Evolutionary conservation across 2,888 invertebrate genomes (phyloP), one percentile per base, ranked within the genome.

Genomic region (Yponomeuta plumbellus): DNA sequence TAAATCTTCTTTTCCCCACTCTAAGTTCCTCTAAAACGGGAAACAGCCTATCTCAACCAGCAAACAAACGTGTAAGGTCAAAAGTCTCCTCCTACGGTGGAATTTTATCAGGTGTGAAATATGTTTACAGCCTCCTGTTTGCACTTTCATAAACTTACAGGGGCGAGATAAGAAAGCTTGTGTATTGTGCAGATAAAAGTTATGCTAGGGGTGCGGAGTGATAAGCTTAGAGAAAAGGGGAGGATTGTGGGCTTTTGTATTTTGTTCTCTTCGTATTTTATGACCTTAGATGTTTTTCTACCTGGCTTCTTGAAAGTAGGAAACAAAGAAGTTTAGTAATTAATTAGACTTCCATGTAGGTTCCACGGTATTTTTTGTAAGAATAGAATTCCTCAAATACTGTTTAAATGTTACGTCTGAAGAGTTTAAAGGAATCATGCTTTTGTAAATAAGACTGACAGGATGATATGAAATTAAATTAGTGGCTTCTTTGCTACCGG

Each of bases 71-170:
- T 5, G 17, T 52, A 52, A 52, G 44, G 44, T 52, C 44, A 52
- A 13, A 52, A 52, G 2, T 52, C 44, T 17, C 17, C 17, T 17
- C 44, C 13, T 17, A 52, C 13, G 17, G 44, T 17, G 44, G 44
- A 52, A 66, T 66, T 68, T 78, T 81, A 82, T 83, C 82, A 70
- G 69, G 68, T 71, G 71, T 67, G 64, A 64, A 64, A 13, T 22
- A 26, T 11, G 13, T 65, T 26, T 39, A 61, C 59, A 23, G 44
- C 59, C 61, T 69, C 62, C 34, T 81, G 82, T 84, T 84, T 82
- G 76, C 78, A 76, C 73, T 77, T 76, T 76, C 76, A 80, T 81
- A 82, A 83, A 76, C 52, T 26, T 64, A n/a, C 13, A 34, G 62
- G 62, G 11, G 78, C 70, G 73, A 70, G 76, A 77, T 76, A 79